Evolutionary conservation across 2,797 vertebrate genomes (phyloP).

Genomic region (Pteronotus mesoamericanus): DNA sequence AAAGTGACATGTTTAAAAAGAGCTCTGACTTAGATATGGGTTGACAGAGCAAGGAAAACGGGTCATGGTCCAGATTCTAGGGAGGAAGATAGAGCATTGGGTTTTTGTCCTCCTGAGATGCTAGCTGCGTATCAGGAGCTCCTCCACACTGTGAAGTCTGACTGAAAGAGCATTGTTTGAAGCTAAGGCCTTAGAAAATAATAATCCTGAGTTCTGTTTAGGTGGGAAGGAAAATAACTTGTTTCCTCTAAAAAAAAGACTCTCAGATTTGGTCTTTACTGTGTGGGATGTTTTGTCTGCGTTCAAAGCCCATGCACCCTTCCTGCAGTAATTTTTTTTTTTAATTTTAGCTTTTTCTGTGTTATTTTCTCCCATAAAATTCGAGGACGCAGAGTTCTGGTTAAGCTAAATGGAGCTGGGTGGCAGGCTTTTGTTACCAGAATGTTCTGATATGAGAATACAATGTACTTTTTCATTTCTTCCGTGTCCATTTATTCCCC

Average conservation of each 20-base stretch:
- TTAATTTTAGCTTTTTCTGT: neutral
- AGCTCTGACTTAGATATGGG: neutral
- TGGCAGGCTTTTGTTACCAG: slow-evolving; percentile 43
- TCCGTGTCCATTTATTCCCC: neutral
- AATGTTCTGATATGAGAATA: slow-evolving; percentile 48
- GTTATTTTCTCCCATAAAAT: neutral
- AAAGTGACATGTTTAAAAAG: neutral
- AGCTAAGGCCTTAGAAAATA: neutral
- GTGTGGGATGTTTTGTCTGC: neutral
- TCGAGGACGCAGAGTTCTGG: slow-evolving; percentile 13
- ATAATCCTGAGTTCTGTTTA: neutral
- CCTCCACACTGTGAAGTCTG: neutral
- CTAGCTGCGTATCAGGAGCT: neutral
- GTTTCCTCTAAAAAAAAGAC: slow-evolving; percentile 28
- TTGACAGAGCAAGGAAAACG: neutral
- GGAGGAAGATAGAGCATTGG: neutral
- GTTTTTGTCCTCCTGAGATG: neutral
- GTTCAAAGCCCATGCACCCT: neutral
- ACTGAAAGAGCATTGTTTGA: neutral
- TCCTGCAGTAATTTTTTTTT: neutral
- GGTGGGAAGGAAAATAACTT: neutral
- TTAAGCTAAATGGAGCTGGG: slow-evolving; percentile 36
- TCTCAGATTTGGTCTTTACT: slow-evolving; percentile 34
- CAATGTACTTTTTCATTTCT: slow-evolving; percentile 48
- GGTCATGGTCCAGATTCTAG: neutral